Evolutionary conservation across 2,113 vertebrate genomes (phyloP).

Genomic region (Coptodon bakossiorum): DNA sequence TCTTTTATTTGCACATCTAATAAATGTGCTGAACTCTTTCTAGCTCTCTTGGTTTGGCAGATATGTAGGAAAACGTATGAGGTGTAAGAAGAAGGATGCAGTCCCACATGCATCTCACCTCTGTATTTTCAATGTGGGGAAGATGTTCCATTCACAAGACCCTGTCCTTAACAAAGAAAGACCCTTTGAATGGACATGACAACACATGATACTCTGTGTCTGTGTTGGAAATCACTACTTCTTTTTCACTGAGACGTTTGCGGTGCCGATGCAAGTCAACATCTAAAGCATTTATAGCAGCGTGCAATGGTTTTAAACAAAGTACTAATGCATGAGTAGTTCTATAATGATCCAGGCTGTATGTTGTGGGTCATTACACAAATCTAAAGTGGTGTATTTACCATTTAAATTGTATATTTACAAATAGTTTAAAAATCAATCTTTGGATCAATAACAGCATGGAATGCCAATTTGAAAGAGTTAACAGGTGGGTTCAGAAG

Average conservation of each 20-base stretch:
- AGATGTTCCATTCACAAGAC: neutral
- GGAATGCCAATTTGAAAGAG: neutral
- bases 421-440: neutral
- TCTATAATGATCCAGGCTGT: neutral
- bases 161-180: neutral
- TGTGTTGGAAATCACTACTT: neutral
- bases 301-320: neutral
- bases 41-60: neutral
- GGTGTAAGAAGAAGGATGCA: neutral
- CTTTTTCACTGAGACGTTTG: neutral
- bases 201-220: neutral
- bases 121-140: neutral
- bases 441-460: neutral
- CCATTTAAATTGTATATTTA: neutral
- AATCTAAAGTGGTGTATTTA: fast-evolving
- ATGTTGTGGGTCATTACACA: neutral
- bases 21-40: neutral
- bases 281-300: neutral
- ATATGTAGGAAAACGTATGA: neutral
- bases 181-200: neutral
- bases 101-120: neutral
- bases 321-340: neutral
- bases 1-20: neutral
- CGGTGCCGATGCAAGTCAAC: fast-evolving
- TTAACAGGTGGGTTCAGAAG: neutral